Evolutionary conservation across 1,140 invertebrate genomes (phyloP).

Genomic region (Anastrepha obliqua): DNA sequence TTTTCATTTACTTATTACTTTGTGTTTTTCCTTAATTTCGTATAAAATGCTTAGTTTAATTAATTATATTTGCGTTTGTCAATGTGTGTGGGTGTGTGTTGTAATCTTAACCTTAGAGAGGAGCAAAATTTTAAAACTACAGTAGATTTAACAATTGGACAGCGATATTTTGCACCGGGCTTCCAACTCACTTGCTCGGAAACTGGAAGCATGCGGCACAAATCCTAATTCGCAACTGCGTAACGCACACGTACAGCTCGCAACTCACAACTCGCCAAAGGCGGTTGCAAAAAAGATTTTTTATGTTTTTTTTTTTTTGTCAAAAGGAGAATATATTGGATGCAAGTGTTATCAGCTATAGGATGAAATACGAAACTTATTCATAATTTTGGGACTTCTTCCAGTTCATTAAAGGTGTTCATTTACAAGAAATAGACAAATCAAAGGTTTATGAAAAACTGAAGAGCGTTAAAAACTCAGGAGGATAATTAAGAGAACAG

Average conservation of each 20-base stretch:
- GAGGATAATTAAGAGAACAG: neutral
- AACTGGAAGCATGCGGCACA: neutral
- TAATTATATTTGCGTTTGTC: neutral
- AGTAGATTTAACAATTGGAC: neutral
- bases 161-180: neutral
- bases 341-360: no score
- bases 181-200: neutral
- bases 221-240: neutral
- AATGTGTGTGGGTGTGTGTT: constrained; percentile 12
- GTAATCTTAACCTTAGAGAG: neutral
- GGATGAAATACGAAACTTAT: no score
- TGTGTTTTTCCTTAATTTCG: neutral
- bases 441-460: no score
- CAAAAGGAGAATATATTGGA: no score
- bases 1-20: neutral
- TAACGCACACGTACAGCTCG: neutral
- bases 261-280: neutral
- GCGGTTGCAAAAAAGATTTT: no score
- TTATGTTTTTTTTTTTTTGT: no score
- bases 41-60: neutral
- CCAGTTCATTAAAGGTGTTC: no score
- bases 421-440: no score
- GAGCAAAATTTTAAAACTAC: constrained; percentile 40
- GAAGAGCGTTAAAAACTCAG: no score
- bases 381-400: no score